Evolutionary conservation across 2,797 vertebrate species (phyloP).

Genomic region (Capromys pilorides): DNA sequence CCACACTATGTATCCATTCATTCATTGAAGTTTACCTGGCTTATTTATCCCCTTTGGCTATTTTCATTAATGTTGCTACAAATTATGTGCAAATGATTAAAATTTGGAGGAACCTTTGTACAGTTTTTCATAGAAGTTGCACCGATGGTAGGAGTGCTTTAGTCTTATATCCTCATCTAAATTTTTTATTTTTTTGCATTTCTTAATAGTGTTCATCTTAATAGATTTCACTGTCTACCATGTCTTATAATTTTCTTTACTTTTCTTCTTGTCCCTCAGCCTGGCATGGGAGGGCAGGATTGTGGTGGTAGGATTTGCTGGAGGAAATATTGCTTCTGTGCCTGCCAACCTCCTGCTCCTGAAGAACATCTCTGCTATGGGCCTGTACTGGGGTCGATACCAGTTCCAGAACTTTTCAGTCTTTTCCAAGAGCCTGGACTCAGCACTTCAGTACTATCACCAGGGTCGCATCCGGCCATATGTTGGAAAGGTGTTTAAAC

Average conservation of each 20-base stretch:
- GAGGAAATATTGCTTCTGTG: slow-evolving; percentile 72
- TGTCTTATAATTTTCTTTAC: not conserved
- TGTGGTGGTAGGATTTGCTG: slow-evolving; percentile 74
- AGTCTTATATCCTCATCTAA: not conserved
- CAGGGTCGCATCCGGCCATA: slow-evolving; percentile 64
- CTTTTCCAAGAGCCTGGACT: slow-evolving; percentile 73
- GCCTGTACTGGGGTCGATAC: slow-evolving; percentile 47
- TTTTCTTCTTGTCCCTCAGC: slow-evolving; percentile 51
- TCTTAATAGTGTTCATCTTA: not conserved
- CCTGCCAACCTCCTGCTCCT: slow-evolving; percentile 76
- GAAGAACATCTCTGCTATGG: slow-evolving; percentile 75
- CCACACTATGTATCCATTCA: not conserved
- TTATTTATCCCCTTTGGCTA: not conserved
- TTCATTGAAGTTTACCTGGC: not conserved
- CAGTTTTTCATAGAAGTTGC: not conserved
- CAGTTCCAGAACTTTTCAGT: not conserved
- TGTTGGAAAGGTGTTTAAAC: slow-evolving; percentile 54
- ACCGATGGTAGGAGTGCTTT: not conserved
- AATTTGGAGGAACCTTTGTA: not conserved
- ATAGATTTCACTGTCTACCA: not conserved
- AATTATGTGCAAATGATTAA: not conserved
- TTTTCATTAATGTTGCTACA: not conserved
- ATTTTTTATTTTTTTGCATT: not conserved
- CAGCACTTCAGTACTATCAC: slow-evolving; percentile 67
- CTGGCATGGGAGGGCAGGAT: slow-evolving; percentile 78